Evolutionary conservation across 1,140 invertebrate genomes (phyloP), one percentile per base, ranked within the genome.

Genomic region (Eriocheir sinensis): DNA sequence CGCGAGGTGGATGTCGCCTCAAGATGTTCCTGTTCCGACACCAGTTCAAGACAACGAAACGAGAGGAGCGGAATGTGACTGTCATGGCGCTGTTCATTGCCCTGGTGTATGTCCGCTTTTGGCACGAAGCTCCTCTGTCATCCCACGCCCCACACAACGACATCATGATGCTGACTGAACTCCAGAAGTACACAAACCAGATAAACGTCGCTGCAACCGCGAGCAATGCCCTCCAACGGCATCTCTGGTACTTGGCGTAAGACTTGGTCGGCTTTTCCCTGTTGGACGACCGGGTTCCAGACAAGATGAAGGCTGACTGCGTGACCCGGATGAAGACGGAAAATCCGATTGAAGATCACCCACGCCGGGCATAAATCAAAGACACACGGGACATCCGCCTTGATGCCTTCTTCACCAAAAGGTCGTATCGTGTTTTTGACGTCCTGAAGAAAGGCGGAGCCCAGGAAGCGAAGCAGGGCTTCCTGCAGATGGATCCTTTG

Each of bases 221-320:
- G 41, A 91, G 89, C 89, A 91, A 91, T 40, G 89, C 41, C 48
- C 48, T 91, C 48, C 72, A 60, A 48, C 89, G 89, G 41, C 89
- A n/a, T n/a, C n/a, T n/a, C n/a, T n/a, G n/a, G n/a, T n/a, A n/a
- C n/a, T n/a, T n/a, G n/a, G n/a, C n/a, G n/a, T n/a, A 91, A 60
- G 17, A 91, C 48, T 91, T 91, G 89, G 89, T 60, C 30, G 89
- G 89, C 89, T 30, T 91, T 48, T 48, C 89, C 32, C 38, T 91
- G 48, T 91, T 91, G 15, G 89, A 91, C 30, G 89, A 91, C 89
- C 89, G 72, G 41, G 89, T 91, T 90, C 88, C 88, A 90, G 88
- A 90, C 88, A 90, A 30, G 89, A 91, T 91, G 89, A 91, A 60
- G 72, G 48, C 88, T 38, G 88, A n/a, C n/a, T n/a, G n/a, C n/a